These are phyloP conservation scores for Gila robusta DNA, from an alignment of 2,797 vertebrate genomes.

Conservation along the genomic window DNA sequence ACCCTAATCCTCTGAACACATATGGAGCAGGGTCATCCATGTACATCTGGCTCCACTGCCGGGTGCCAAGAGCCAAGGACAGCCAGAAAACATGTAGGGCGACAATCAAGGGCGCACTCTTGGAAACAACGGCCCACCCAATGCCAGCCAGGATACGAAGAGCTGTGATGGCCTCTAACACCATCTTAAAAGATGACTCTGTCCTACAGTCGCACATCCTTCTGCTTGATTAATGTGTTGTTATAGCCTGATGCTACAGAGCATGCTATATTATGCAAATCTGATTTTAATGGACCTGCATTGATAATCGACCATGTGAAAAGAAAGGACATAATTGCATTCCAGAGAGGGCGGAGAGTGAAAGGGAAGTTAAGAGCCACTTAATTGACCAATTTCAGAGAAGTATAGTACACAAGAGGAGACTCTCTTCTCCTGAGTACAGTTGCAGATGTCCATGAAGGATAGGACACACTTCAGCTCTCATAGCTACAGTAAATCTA, in stretches of 20 bases:
- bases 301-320: conserved; percentile 44
- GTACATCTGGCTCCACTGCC: conserved; percentile 60
- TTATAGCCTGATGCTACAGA: conserved; percentile 38
- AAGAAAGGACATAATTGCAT: conserved; percentile 50
- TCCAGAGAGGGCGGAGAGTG: conserved; percentile 24
- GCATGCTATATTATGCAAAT: conserved; percentile 53
- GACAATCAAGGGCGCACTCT: conserved; percentile 54
- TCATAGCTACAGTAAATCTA: conserved; percentile 36
- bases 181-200: conserved; percentile 20
- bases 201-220: conserved; percentile 14
- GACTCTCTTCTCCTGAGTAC: conserved; percentile 47
- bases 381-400: conserved; percentile 52
- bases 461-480: conserved; percentile 46
- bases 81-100: conserved; percentile 45
- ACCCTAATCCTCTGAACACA: conserved; percentile 61
- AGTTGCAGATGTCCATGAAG: conserved; percentile 35
- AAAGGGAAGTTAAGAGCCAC: conserved; percentile 37
- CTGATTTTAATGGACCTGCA: conserved; percentile 48
- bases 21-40: conserved; percentile 48
- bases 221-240: conserved; percentile 50
- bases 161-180: conserved; percentile 24
- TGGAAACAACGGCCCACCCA: conserved; percentile 8
- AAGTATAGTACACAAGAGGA: conserved; percentile 50
- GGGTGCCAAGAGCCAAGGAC: conserved; percentile 58
- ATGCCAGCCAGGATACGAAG: neutral